Evolutionary conservation across 2,888 invertebrate species (phyloP).

Genomic region (Philereme transversata): DNA sequence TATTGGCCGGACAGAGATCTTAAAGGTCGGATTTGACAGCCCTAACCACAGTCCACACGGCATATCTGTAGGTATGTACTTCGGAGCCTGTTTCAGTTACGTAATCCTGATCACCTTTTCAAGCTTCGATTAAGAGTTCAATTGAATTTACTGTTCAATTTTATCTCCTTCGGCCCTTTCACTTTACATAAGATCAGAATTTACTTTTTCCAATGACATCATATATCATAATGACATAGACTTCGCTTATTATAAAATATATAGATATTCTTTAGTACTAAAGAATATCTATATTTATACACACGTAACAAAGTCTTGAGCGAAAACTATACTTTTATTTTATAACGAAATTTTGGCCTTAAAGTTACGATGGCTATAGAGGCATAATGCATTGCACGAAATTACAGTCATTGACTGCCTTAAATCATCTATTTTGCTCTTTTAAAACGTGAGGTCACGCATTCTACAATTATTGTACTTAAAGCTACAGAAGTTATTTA

Average conservation of each 20-base stretch:
- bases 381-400: no score
- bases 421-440: no score
- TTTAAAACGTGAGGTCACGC: not conserved
- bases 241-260: no score
- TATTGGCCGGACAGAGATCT: not conserved
- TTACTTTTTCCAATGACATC: constrained; percentile 4
- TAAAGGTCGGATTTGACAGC: constrained; percentile 29
- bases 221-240: no score
- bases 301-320: no score
- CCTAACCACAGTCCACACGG: not conserved
- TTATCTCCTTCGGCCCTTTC: constrained; percentile 43
- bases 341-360: no score
- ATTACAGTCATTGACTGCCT: no score
- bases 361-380: no score
- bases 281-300: no score
- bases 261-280: no score
- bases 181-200: constrained; percentile 36
- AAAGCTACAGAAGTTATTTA: not conserved
- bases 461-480: not conserved
- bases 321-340: no score
- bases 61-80: constrained; percentile 19
- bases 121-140: constrained; percentile 37
- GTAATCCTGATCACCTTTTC: constrained; percentile 47
- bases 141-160: constrained; percentile 38
- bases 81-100: constrained; percentile 41